Evolutionary conservation across 2,888 invertebrate species (phyloP).

Genomic region (Pinctada fucata): DNA sequence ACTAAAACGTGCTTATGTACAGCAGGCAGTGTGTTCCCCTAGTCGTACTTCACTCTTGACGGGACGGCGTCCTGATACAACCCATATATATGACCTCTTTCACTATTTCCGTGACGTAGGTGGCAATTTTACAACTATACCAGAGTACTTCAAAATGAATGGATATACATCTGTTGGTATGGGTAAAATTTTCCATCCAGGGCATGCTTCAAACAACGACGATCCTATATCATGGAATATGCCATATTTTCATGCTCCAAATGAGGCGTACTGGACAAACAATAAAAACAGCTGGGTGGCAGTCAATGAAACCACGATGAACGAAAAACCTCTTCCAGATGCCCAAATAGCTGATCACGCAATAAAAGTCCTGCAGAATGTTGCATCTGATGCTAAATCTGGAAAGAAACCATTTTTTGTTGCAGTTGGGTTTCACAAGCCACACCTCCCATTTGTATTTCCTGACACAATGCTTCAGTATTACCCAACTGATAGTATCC

Average conservation of each 20-base stretch:
- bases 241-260: slow-evolving; percentile 45
- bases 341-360: slow-evolving; percentile 2
- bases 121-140: slow-evolving; percentile 54
- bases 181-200: slow-evolving; percentile 42
- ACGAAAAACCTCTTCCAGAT: slow-evolving; percentile 63
- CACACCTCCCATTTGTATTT: too few relatives aligned
- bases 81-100: slow-evolving; percentile 48
- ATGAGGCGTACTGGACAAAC: too few relatives aligned
- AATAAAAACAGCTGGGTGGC: slow-evolving; percentile 51
- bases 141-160: slow-evolving; percentile 50
- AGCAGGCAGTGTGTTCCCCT: slow-evolving; percentile 94
- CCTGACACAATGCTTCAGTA: too few relatives aligned
- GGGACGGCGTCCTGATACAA: slow-evolving; percentile 55
- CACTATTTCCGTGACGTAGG: slow-evolving; percentile 49
- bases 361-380: background rate
- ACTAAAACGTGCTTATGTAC: slow-evolving; percentile 82
- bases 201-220: slow-evolving; percentile 36
- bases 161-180: slow-evolving; percentile 38
- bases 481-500: too few relatives aligned
- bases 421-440: background rate
- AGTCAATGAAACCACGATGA: slow-evolving; percentile 40
- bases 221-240: slow-evolving; percentile 62
- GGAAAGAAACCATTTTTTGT: slow-evolving; percentile 5
- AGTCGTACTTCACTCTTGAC: slow-evolving; percentile 78
- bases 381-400: background rate